Evolutionary conservation across 2,888 invertebrate species (phyloP).

Genomic region (Lagria hirta): DNA sequence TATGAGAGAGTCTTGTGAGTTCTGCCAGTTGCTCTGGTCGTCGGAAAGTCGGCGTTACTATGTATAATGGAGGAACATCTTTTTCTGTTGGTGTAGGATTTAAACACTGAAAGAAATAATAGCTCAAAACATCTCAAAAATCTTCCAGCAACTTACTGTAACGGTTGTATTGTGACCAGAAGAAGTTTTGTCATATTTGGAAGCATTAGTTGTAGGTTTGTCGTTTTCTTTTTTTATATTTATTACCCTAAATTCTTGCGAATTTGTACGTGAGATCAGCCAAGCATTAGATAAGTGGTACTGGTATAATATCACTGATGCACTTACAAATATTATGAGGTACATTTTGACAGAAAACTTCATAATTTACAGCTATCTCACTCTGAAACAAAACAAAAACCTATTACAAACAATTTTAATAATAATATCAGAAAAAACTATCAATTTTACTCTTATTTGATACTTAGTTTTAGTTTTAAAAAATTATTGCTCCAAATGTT

Average conservation of each 20-base stretch:
- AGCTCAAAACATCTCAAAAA: constrained; percentile 1
- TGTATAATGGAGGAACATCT: constrained; percentile 59
- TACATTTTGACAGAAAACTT: constrained; percentile 65
- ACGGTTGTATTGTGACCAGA: constrained; percentile 14
- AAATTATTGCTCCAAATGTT: too few species aligned
- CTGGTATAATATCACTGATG: constrained; percentile 65
- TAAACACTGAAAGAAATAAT: constrained; percentile 11
- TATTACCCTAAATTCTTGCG: constrained; percentile 28
- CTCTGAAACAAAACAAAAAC: constrained; percentile 44
- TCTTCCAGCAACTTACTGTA: constrained; percentile 5
- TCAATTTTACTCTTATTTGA: too few species aligned
- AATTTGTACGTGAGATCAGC: constrained; percentile 46
- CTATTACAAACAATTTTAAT: too few species aligned
- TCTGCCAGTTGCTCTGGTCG: constrained; percentile 80
- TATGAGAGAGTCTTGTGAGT: constrained; percentile 82
- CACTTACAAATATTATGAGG: constrained; percentile 64
- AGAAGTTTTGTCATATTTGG: constrained; percentile 16
- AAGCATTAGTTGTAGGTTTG: constrained; percentile 14
- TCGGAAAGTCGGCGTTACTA: constrained; percentile 74
- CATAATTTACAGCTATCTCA: constrained; percentile 52
- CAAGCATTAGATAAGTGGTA: constrained; percentile 62
- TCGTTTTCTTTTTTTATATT: constrained; percentile 32
- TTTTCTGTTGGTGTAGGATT: constrained; percentile 5
- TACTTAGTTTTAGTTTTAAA: too few species aligned
- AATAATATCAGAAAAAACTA: too few species aligned